Percentiles rank a stretch among this genome's conserved stretches.
Conservation (phyloP, 2,888 invertebrate species). For the Callyntrura guangdongensis region DNA sequence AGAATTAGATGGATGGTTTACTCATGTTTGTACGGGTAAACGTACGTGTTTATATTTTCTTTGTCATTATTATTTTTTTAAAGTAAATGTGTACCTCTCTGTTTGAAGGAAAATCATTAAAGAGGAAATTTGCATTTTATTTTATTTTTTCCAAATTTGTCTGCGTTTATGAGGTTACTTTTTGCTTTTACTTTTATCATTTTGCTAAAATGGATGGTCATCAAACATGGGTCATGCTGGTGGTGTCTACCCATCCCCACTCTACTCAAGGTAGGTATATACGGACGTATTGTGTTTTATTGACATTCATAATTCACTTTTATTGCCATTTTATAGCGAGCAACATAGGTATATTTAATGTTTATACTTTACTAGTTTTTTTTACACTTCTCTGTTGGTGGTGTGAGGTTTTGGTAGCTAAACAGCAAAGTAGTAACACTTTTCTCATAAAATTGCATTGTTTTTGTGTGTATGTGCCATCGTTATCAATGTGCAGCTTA, state of each 20-base stretch:
- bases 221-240: background rate
- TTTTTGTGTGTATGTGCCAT: background rate
- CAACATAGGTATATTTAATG: constrained; percentile 1
- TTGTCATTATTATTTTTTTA: background rate
- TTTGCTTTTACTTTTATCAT: background rate
- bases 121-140: constrained; percentile 35
- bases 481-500: too few relatives aligned
- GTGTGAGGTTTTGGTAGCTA: background rate
- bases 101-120: background rate
- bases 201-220: constrained; percentile 30
- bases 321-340: constrained; percentile 55
- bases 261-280: too few relatives aligned
- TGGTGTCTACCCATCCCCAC: background rate
- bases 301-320: constrained; percentile 27
- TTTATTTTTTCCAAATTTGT: constrained; percentile 51
- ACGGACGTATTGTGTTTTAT: constrained; percentile 32
- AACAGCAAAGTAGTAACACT: constrained; percentile 1
- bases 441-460: constrained; percentile 21
- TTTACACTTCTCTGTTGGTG: background rate
- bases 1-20: background rate
- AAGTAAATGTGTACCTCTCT: background rate
- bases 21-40: background rate
- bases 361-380: background rate
- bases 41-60: background rate
- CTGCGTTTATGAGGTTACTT: constrained; percentile 52